Evolutionary conservation across 2,113 vertebrate genomes (phyloP).

Genomic region (Apodemus speciosus): DNA sequence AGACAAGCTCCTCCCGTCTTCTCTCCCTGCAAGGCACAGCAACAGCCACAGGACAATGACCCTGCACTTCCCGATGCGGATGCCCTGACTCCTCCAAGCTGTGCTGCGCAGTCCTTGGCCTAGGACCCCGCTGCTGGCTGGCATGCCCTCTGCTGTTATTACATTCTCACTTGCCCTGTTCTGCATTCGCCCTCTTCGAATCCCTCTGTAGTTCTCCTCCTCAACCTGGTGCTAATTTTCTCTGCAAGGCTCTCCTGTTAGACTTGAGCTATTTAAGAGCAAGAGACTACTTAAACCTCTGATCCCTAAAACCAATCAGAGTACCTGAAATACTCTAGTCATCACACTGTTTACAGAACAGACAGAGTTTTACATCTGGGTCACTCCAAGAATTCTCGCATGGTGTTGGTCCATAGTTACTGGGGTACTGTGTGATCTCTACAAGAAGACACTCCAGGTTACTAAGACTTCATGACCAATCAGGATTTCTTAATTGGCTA

Average conservation of each 20-base stretch:
- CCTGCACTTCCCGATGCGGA: rapidly evolving
- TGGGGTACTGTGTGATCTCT: not conserved
- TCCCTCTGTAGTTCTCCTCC: not conserved
- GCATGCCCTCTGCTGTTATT: not conserved
- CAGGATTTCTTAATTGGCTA: not conserved
- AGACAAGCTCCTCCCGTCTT: not conserved
- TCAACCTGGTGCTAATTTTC: not conserved
- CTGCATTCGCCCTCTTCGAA: not conserved
- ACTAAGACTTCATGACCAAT: not conserved
- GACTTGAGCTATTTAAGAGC: not conserved
- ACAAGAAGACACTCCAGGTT: not conserved
- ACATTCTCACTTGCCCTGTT: not conserved
- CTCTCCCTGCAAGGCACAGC: not conserved
- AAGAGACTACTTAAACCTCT: not conserved
- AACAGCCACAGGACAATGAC: not conserved
- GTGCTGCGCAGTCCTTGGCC: not conserved
- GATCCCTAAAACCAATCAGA: not conserved
- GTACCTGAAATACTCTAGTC: not conserved
- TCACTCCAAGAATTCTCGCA: not conserved
- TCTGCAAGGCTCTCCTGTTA: not conserved
- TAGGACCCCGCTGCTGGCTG: not conserved
- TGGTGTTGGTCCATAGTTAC: not conserved
- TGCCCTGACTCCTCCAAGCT: not conserved
- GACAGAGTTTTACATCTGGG: not conserved
- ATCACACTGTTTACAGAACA: not conserved